Conservation (phyloP, 2,888 invertebrate species). For the Xylocampa areola region DNA sequence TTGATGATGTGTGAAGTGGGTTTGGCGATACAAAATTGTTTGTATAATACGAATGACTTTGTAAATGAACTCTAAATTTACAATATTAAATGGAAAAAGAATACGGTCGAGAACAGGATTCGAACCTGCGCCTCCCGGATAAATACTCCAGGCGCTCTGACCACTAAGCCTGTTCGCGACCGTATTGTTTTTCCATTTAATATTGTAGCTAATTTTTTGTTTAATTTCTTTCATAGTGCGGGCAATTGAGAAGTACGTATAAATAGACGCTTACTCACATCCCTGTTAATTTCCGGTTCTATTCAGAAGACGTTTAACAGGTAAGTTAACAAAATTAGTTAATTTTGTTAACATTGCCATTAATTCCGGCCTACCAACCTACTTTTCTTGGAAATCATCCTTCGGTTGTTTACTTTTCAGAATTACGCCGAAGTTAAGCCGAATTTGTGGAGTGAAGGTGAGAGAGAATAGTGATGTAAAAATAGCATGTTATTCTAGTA, state of each 20-base stretch:
- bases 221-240: too few relatives aligned
- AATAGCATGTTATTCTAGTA: neutral
- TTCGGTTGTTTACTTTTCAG: constrained; percentile 15
- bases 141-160: too few relatives aligned
- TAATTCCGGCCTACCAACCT: neutral
- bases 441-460: neutral
- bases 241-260: neutral
- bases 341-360: constrained; percentile 17
- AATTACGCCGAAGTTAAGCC: constrained; percentile 12
- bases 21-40: too few relatives aligned
- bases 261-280: constrained; percentile 29
- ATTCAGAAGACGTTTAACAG: constrained; percentile 38
- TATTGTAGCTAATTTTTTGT: too few relatives aligned
- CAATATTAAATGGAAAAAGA: too few relatives aligned
- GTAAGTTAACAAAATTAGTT: constrained; percentile 36
- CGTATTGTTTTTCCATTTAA: too few relatives aligned
- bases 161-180: too few relatives aligned
- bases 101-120: too few relatives aligned
- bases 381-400: constrained; percentile 2
- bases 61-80: too few relatives aligned
- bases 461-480: constrained; percentile 1
- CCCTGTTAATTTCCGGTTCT: constrained; percentile 62
- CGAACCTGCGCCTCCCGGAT: too few relatives aligned
- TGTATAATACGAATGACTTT: too few relatives aligned
- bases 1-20: too few relatives aligned